Base-by-base conservation (phyloP, 2,797 vertebrate species). In the Petrocephalus sullivani region DNA sequence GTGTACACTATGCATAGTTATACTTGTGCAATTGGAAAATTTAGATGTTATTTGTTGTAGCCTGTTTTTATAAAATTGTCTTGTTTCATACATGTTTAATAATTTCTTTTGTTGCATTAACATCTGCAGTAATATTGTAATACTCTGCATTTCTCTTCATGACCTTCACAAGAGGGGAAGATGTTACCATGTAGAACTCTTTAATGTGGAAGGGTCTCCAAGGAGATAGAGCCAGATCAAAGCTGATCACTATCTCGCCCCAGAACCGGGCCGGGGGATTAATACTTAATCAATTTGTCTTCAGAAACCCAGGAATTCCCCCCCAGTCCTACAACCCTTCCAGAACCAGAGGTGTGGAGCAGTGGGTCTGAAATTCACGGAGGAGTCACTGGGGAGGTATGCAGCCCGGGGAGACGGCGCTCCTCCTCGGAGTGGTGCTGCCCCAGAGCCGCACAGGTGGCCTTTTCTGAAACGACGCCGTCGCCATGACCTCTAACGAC, bases 301-400 rank as follows among this genome's bases (percentile, higher is more conserved):
- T 93, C 89, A 98, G 97, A 97, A 96, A 92, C 95, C 96, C 81
- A 95, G 93, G 90, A 92, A 88, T 90, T 90, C 88, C 4, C 49
- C 46, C 49, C 81, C 46, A n/a, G 87, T 90, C 90, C 87, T 91
- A 87, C 93, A 92, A 46, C 8, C 92, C 12, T 88, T 87, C 90
- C 91, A 93, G 92, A 96, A 94, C 86, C 95, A 95, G 90, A 95
- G 92, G 86, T 94, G 96, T 21, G 94, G 93, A 19, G 93, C 94
- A 7, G 89, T 93, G 86, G 93, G 92, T 64, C 91, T 95, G 90
- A 97, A 96, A 90, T 94, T 95, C 28, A 3, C 95, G 87, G 95
- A 0, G 4, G 88, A 58, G 94, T 91, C 10, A 2, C 91, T 94
- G 10, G 95, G 91, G 91, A 97, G 97, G 97, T 98, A 95, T 4